Evolutionary conservation across 2,797 vertebrate genomes (phyloP).

Genomic region (Clarias platycephalus): DNA sequence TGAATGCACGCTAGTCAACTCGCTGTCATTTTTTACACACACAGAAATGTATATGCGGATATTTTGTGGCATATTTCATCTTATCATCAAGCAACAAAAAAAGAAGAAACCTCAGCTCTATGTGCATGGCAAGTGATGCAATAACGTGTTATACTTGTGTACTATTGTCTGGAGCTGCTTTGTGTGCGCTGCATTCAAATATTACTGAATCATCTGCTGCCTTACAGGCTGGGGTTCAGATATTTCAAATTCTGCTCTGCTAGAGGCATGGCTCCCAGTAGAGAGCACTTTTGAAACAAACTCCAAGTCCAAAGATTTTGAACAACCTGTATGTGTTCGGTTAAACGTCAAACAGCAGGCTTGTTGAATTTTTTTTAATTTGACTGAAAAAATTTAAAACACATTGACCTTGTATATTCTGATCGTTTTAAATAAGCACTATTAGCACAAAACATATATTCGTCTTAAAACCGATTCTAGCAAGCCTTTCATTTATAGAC

Average conservation of each 20-base stretch:
- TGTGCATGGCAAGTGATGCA: conserved; percentile 32
- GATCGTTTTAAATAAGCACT: too few species aligned
- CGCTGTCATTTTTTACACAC: neutral
- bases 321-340: neutral
- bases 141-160: conserved; percentile 23
- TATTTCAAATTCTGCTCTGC: conserved; percentile 8
- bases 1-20: conserved; percentile 1
- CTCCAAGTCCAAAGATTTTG: neutral
- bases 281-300: neutral
- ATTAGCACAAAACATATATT: neutral
- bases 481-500: neutral
- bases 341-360: neutral
- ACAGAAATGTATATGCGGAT: neutral
- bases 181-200: conserved; percentile 28
- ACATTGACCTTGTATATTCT: too few species aligned
- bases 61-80: conserved; percentile 9
- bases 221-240: neutral
- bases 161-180: neutral
- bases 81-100: neutral
- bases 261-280: neutral
- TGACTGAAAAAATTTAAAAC: neutral
- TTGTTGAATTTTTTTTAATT: neutral
- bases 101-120: neutral
- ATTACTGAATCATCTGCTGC: conserved; percentile 8
- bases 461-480: neutral